phyloP scores from a whole-genome alignment of 2,888 invertebrate genomes.

The Lycophotia porphyrea region DNA sequence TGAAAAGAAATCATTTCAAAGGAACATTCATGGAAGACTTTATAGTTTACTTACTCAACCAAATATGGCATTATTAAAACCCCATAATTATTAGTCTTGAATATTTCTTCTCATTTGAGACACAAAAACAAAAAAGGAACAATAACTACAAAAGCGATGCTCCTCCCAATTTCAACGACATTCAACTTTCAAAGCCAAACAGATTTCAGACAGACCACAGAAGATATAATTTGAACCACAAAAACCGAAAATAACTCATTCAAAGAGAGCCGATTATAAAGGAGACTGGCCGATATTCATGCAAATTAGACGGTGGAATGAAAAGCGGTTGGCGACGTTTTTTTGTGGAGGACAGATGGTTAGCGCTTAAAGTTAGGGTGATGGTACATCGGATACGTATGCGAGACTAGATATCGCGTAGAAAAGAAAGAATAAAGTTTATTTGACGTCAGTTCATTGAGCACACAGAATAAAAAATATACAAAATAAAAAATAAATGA shows the following conservation, averaged over 20 bases:
- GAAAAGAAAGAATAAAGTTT: too few species aligned
- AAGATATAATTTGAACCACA: constrained; percentile 36
- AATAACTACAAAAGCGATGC: neutral
- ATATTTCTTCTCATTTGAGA: neutral
- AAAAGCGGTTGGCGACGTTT: constrained; percentile 59
- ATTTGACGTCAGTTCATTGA: too few species aligned
- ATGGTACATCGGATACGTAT: constrained; percentile 19
- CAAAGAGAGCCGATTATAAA: constrained; percentile 62
- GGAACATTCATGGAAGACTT: neutral
- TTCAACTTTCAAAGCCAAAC: constrained; percentile 13
- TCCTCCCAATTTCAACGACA: neutral
- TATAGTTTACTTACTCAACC: neutral
- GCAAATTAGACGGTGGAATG: constrained; percentile 66
- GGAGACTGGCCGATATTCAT: constrained; percentile 63
- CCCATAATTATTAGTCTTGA: neutral
- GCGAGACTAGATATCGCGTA: neutral
- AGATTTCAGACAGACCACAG: constrained; percentile 28
- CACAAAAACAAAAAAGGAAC: neutral
- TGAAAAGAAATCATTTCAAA: neutral
- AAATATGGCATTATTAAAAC: neutral
- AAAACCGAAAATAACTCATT: constrained; percentile 60
- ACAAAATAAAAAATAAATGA: too few species aligned
- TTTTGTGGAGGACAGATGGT: constrained; percentile 67
- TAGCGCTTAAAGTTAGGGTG: constrained; percentile 51
- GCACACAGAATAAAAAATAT: too few species aligned